These are phyloP conservation scores for Sclerurus mexicanus DNA, from an alignment of 2,113 vertebrate genomes.

Conservation along the genomic window DNA sequence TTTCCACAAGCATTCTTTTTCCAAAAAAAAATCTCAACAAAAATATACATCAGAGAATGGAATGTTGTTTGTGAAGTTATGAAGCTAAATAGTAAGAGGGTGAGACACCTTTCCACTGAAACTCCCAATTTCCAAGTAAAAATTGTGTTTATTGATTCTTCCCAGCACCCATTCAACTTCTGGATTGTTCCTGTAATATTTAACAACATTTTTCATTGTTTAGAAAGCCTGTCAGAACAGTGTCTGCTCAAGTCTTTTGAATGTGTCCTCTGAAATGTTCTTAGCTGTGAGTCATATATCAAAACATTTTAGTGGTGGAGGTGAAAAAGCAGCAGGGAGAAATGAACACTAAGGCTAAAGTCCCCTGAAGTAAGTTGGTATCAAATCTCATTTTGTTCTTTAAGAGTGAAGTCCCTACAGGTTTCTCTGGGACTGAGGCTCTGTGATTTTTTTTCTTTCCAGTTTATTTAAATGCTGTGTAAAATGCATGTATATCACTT, in stretches of 20 bases:
- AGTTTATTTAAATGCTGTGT: neutral
- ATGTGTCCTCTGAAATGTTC: neutral
- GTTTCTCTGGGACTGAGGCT: neutral
- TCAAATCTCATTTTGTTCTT: neutral
- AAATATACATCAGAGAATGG: conserved; percentile 48
- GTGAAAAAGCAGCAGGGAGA: neutral
- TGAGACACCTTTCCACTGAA: neutral
- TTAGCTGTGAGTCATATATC: neutral
- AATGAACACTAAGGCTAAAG: neutral
- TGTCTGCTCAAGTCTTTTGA: conserved; percentile 1
- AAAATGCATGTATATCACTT: neutral
- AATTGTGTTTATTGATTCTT: conserved; percentile 44
- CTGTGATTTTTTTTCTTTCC: neutral
- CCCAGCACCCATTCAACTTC: neutral
- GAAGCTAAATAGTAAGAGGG: neutral
- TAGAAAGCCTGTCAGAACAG: neutral
- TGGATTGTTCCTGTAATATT: conserved; percentile 19
- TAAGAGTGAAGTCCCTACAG: neutral
- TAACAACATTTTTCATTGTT: conserved; percentile 23
- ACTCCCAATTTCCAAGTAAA: conserved; percentile 5
- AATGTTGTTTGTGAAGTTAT: conserved; percentile 34
- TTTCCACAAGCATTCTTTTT: conserved; percentile 13
- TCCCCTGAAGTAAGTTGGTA: neutral
- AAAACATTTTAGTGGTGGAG: neutral
- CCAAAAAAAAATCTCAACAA: conserved; percentile 16